phyloP scores from a whole-genome alignment of 2,888 invertebrate genomes.

The Apomyelois bistriatella region DNA sequence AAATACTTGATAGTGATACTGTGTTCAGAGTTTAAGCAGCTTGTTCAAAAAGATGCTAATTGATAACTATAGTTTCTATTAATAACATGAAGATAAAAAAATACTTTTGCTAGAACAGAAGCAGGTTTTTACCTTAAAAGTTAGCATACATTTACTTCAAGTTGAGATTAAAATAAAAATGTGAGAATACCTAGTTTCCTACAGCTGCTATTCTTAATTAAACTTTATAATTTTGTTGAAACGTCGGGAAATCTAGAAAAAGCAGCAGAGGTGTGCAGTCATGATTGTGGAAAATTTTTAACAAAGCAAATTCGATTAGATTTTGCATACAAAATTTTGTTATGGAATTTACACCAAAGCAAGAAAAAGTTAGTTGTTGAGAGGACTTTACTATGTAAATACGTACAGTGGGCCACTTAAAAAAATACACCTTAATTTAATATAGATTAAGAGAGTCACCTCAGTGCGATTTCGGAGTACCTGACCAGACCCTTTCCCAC shows the following conservation, averaged over 20 bases:
- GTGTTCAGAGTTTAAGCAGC: too few species aligned
- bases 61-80: too few species aligned
- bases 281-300: neutral
- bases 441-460: too few species aligned
- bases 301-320: neutral
- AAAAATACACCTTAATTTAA: too few species aligned
- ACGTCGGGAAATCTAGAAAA: neutral
- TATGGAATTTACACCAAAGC: neutral
- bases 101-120: too few species aligned
- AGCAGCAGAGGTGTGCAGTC: neutral
- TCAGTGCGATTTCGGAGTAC: too few species aligned
- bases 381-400: too few species aligned
- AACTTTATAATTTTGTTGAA: constrained; percentile 11
- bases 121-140: neutral
- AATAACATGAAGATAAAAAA: too few species aligned
- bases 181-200: constrained; percentile 1
- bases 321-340: neutral
- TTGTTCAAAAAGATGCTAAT: too few species aligned
- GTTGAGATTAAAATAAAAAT: neutral
- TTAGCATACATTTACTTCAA: neutral
- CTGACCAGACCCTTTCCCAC: too few species aligned
- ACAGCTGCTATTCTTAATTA: constrained; percentile 10
- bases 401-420: too few species aligned
- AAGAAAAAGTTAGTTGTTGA: neutral
- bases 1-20: too few species aligned